Conservation (phyloP, 1,140 invertebrate species). For the Campoletis sonorensis region DNA sequence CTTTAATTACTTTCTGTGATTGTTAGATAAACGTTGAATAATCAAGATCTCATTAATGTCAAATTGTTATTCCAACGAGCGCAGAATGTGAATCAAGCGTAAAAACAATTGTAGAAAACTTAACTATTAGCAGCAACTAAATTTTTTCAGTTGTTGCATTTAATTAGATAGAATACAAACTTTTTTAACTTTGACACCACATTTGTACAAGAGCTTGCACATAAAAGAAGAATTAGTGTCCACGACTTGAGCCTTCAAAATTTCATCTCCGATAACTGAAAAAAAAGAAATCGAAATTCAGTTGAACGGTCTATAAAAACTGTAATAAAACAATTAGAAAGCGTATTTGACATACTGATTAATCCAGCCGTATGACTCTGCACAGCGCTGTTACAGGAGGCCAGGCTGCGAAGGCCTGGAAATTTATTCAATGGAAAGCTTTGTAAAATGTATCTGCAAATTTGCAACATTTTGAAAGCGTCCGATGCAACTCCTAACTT, state of each 20-base stretch:
- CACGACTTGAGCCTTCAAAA: conserved; percentile 86
- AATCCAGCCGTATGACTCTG: conserved; percentile 66
- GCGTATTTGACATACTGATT: conserved; percentile 62
- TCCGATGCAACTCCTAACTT: background rate
- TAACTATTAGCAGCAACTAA: too few species aligned
- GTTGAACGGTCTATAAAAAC: background rate
- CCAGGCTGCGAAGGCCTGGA: conserved; percentile 15
- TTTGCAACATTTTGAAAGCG: conserved; percentile 41
- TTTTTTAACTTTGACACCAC: conserved; percentile 83
- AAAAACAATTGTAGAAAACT: too few species aligned
- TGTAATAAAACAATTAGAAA: background rate
- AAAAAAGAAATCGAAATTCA: conserved; percentile 45
- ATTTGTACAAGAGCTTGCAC: conserved; percentile 80
- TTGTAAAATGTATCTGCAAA: conserved; percentile 48
- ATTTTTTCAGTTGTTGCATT: background rate
- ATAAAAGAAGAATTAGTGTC: conserved; percentile 88
- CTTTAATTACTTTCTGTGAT: too few species aligned
- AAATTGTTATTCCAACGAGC: too few species aligned
- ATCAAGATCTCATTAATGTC: too few species aligned
- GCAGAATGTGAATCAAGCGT: too few species aligned
- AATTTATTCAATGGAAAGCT: conserved; percentile 42
- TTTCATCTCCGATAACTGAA: conserved; percentile 89
- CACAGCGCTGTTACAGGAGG: conserved; percentile 40
- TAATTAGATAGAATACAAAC: conserved; percentile 62
- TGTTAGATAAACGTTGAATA: too few species aligned